These are phyloP conservation scores for Micromesistius poutassou DNA, from an alignment of 2,797 vertebrate genomes.

Conservation along the genomic window DNA sequence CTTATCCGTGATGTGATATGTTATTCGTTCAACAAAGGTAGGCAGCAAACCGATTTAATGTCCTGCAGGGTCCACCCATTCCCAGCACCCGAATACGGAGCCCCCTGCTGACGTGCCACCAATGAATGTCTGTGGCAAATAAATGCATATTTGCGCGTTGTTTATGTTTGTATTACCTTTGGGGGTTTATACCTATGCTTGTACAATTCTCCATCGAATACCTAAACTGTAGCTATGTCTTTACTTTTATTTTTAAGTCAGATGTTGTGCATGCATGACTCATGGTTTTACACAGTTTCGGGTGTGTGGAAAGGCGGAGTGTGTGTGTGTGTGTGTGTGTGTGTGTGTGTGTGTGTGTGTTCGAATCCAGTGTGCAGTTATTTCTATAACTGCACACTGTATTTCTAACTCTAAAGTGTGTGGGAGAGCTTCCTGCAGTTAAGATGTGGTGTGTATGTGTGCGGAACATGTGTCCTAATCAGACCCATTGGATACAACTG, in stretches of 20 bases:
- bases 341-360: constrained; percentile 9
- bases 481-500: background rate
- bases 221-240: constrained; percentile 3
- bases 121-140: constrained; percentile 54
- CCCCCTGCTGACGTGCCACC: constrained; percentile 46
- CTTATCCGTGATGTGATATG: constrained; percentile 21
- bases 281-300: constrained; percentile 64
- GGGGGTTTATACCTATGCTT: constrained; percentile 1
- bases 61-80: constrained; percentile 14
- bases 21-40: background rate
- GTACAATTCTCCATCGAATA: background rate
- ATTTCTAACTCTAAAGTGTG: constrained; percentile 41
- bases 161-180: constrained; percentile 18
- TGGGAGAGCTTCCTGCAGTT: constrained; percentile 50
- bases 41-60: background rate
- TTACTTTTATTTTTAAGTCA: constrained; percentile 52
- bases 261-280: constrained; percentile 66
- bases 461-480: constrained; percentile 13
- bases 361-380: constrained; percentile 33
- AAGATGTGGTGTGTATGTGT: constrained; percentile 26
- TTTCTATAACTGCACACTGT: no score
- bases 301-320: constrained; percentile 36
- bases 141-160: constrained; percentile 25
- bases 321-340: constrained; percentile 21
- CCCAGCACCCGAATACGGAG: constrained; percentile 35